These are phyloP conservation scores for Adoxophyes honmai DNA, from an alignment of 1,140 invertebrate genomes.

Conservation along the genomic window DNA sequence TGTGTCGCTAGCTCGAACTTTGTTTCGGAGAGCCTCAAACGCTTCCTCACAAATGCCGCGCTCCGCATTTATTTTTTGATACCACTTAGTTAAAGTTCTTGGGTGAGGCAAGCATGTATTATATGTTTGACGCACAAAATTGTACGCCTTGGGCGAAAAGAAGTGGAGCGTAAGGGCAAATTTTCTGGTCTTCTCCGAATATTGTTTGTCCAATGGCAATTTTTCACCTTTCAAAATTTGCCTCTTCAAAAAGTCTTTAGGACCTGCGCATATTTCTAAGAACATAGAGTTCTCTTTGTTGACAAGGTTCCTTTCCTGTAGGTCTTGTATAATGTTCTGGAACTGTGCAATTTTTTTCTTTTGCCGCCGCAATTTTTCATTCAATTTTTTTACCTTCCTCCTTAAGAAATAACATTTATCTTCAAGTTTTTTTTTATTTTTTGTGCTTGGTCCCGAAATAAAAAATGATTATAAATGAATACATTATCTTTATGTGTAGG, in stretches of 20 bases:
- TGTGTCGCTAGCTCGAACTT: not conserved
- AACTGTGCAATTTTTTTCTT: not conserved
- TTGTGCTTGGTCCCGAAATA: no score
- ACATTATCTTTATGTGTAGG: no score
- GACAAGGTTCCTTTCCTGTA: conserved; percentile 13
- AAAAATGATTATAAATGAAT: no score
- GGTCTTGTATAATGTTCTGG: conserved; percentile 16
- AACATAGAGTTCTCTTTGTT: conserved; percentile 8
- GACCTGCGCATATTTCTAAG: conserved; percentile 5
- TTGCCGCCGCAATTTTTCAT: not conserved
- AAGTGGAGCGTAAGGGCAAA: conserved; percentile 19
- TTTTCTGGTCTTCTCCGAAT: conserved; percentile 17
- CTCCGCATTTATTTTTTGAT: conserved; percentile 18
- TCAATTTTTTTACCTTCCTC: not conserved
- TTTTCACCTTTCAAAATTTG: conserved; percentile 16
- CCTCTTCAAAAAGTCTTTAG: conserved; percentile 17
- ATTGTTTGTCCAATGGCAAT: conserved; percentile 7
- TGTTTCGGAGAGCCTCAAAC: conserved; percentile 13
- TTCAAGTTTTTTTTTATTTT: not conserved
- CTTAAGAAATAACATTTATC: not conserved
- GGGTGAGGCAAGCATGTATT: conserved; percentile 20
- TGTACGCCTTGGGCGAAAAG: conserved; percentile 17
- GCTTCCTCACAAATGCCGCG: conserved; percentile 20
- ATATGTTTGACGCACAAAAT: conserved; percentile 7
- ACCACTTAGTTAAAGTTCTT: conserved; percentile 22